These are phyloP conservation scores for Gavialis gangeticus DNA, from an alignment of 2,113 vertebrate genomes.

Conservation along the genomic window DNA sequence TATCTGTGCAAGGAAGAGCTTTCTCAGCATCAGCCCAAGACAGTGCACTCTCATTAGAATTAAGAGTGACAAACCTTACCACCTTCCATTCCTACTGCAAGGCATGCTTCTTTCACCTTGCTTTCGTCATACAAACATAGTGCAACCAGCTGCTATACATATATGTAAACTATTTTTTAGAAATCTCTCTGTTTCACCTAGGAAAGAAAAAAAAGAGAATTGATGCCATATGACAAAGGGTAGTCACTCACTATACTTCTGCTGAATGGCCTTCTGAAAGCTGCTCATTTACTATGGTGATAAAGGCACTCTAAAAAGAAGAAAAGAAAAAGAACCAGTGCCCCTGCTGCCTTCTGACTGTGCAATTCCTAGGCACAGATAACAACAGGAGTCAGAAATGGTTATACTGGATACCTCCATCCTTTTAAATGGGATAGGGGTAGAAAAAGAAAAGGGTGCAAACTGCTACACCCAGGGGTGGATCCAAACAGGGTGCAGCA, in stretches of 20 bases:
- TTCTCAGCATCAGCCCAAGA: not conserved
- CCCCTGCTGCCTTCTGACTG: not conserved
- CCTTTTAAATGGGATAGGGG: not conserved
- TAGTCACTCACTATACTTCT: not conserved
- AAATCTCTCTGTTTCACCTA: not conserved
- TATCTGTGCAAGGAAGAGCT: not conserved
- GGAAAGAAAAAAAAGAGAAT: not conserved
- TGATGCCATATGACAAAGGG: not conserved
- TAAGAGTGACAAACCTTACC: not conserved
- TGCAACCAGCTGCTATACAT: not conserved
- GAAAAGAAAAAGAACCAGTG: fast-evolving
- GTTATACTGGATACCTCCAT: not conserved
- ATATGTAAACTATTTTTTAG: not conserved
- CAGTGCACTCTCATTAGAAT: not conserved
- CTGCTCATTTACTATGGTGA: not conserved
- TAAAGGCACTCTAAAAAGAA: not conserved
- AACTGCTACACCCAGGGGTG: constrained; percentile 43
- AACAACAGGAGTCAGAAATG: not conserved
- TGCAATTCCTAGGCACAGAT: not conserved
- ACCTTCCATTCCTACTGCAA: not conserved
- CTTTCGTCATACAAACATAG: not conserved
- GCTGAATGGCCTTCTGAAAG: not conserved
- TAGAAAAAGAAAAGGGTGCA: not conserved
- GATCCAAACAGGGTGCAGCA: constrained; percentile 3
- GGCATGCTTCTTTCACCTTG: not conserved